Percentiles rank a stretch among this genome's conserved stretches.
Conservation (phyloP, 2,113 vertebrate genomes). For the Corydoras maculifer region DNA sequence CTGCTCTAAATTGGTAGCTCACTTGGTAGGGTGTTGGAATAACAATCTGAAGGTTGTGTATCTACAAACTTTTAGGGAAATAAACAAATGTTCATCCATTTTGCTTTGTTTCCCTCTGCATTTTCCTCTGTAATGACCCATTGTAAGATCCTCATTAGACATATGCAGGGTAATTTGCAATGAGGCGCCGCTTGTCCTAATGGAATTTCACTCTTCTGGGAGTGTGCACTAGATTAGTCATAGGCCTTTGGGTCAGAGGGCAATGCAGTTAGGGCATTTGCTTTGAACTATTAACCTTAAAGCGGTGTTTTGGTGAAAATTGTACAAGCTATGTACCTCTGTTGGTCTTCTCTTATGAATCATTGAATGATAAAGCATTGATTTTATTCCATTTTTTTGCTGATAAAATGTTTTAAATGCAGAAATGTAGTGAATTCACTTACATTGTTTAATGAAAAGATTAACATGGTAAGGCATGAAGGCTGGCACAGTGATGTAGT, state of each 20-base stretch:
- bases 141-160: neutral
- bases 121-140: neutral
- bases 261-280: neutral
- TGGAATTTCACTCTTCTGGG: constrained; percentile 3
- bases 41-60: neutral
- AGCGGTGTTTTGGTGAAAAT: neutral
- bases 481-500: too few species aligned
- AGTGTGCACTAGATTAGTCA: neutral
- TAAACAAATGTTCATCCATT: neutral
- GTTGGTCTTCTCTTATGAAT: neutral
- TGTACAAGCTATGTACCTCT: neutral
- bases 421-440: too few species aligned
- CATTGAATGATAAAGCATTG: too few species aligned
- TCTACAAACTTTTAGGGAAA: neutral
- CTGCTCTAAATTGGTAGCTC: too few species aligned
- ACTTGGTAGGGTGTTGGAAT: too few species aligned
- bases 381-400: too few species aligned
- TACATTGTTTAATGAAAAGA: too few species aligned
- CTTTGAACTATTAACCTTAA: neutral
- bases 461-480: too few species aligned
- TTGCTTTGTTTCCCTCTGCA: neutral
- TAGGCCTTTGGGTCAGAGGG: constrained; percentile 8
- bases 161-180: neutral
- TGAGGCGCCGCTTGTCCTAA: neutral
- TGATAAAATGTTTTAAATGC: too few species aligned